Base-by-base conservation (phyloP, 1,140 invertebrate genomes). In the Trachelipus rathkii region DNA sequence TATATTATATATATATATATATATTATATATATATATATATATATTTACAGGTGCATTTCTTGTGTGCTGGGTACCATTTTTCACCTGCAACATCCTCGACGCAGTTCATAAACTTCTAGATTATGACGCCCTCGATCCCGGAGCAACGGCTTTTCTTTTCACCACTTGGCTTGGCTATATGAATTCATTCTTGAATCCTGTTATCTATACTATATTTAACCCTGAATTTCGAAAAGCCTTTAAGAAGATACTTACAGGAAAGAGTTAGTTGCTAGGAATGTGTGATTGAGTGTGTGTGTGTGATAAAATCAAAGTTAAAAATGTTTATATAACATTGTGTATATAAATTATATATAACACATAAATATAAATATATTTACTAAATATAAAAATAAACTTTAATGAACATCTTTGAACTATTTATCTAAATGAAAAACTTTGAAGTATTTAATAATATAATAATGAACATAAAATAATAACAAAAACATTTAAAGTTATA, bases 141-240 rank as follows among this genome's bases (percentile, higher is more conserved):
- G 94, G 95, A 10, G 89, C 96, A 50, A 92, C 92, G 0, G 92
- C 91, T 11, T 98, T 98, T 86, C 93, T 98, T 82, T 88, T 97
- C 66, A 97, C 95, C 78, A 97, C 96, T 0, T 99, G 97, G 97
- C 88, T 99, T 46, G 97, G 97, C 69, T 99, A 98, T 87, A 96
- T 99, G 88, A 99, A 99, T 87, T 97, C 88, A 79, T 89, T 95
- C 84, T 92, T 98, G 76, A 99, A 98, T 87, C 96, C 96, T 4
- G 92, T 99, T 78, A 99, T 99, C 85, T 99, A 99, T 85, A 99
- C 97, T 60, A 98, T 99, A 83, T 99, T 99, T 88, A 99, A 99
- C 87, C 93, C 95, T 5, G 97, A 99, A 86, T 99, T 99, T 86
- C 89, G 97, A 76, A 98, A 98, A 88, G 97, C 97, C 46, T 99